These are phyloP conservation scores for Hydroisotoma schaefferi DNA, from an alignment of 2,888 invertebrate species.

Conservation along the genomic window DNA sequence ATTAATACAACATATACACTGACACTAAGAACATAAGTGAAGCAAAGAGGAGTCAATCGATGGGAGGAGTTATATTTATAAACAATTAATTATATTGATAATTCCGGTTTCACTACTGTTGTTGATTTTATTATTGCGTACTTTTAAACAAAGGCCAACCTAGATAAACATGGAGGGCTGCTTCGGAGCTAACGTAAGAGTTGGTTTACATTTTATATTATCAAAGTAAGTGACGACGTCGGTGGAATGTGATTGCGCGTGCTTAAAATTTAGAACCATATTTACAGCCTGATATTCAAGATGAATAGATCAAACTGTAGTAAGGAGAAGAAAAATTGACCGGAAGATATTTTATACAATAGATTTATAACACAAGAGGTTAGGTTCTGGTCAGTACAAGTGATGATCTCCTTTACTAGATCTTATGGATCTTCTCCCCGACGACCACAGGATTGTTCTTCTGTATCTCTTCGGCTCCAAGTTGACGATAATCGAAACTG, in stretches of 20 bases:
- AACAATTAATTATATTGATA: slow-evolving; percentile 4
- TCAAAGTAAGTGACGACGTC: no score
- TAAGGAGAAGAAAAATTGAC: no score
- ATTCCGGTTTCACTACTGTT: no score
- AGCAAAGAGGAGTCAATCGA: not conserved
- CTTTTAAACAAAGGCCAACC: no score
- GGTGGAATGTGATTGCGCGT: no score
- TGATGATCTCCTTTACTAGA: slow-evolving; percentile 61
- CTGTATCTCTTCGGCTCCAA: slow-evolving; percentile 96
- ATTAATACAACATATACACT: slow-evolving; percentile 6
- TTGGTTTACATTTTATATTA: no score
- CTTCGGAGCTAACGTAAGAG: no score
- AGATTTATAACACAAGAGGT: not conserved
- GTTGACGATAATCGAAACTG: slow-evolving; percentile 97
- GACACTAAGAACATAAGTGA: slow-evolving; percentile 2
- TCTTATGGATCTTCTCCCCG: slow-evolving; percentile 98
- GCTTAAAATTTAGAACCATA: no score
- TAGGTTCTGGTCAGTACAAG: not conserved
- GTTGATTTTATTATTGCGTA: no score
- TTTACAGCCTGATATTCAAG: no score
- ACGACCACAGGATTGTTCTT: slow-evolving; percentile 99
- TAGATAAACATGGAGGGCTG: no score
- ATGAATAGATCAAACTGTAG: no score
- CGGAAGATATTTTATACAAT: not conserved
- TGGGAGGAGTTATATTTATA: not conserved